These are phyloP conservation scores for Hemibagrus guttatus DNA, from an alignment of 2,797 vertebrate species.

Conservation along the genomic window DNA sequence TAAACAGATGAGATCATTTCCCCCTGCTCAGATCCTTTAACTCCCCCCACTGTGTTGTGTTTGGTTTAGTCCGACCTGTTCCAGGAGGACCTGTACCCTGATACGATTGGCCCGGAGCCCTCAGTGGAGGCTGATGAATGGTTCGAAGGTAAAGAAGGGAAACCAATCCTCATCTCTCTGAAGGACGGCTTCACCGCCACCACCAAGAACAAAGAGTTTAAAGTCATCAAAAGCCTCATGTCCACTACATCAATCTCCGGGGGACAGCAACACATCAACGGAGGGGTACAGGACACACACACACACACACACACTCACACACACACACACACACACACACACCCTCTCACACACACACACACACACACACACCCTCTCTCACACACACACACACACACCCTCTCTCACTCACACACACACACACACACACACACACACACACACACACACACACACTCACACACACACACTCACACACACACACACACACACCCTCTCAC, in stretches of 20 bases:
- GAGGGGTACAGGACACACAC: constrained; percentile 60
- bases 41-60: background rate
- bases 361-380: too few species aligned
- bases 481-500: too few species aligned
- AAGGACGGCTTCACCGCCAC: constrained; percentile 74
- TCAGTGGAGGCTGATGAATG: constrained; percentile 76
- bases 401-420: too few species aligned
- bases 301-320: background rate
- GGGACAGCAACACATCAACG: constrained; percentile 40
- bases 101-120: constrained; percentile 78
- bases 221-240: constrained; percentile 80
- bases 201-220: constrained; percentile 79
- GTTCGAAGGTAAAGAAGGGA: constrained; percentile 74
- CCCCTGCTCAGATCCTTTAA: background rate
- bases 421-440: too few species aligned
- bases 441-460: too few species aligned
- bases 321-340: too few species aligned
- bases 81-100: constrained; percentile 80
- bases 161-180: constrained; percentile 74
- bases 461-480: too few species aligned
- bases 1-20: background rate
- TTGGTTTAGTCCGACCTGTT: constrained; percentile 75
- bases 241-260: constrained; percentile 62
- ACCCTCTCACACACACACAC: too few species aligned
- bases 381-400: too few species aligned